Conservation (phyloP, 2,113 vertebrate genomes). For the Marmota flaviventris region DNA sequence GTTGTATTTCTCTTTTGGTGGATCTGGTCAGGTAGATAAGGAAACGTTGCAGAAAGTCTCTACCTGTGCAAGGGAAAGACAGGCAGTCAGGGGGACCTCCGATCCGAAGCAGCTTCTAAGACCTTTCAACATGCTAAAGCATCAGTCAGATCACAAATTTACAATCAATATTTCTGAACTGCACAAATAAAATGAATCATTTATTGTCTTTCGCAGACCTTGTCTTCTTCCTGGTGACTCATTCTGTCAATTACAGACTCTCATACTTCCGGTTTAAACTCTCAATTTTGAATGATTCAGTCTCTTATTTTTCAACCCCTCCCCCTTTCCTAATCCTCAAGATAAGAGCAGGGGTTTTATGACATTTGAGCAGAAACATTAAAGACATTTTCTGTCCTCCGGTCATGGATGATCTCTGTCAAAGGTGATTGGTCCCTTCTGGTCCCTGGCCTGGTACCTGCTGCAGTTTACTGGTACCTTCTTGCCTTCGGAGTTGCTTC, state of each 20-base stretch:
- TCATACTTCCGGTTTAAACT: neutral
- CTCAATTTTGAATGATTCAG: neutral
- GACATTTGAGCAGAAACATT: neutral
- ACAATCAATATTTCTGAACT: neutral
- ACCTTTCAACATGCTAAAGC: neutral
- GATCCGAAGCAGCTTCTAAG: neutral
- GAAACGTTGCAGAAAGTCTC: neutral
- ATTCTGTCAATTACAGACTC: neutral
- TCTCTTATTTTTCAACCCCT: neutral
- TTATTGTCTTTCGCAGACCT: neutral
- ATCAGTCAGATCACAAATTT: neutral
- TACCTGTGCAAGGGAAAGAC: neutral
- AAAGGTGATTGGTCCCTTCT: neutral
- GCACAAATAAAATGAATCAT: neutral
- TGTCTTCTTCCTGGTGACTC: neutral
- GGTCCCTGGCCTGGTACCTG: neutral
- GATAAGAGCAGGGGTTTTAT: neutral
- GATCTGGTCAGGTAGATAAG: neutral
- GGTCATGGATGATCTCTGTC: neutral
- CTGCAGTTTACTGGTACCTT: neutral
- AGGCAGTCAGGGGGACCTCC: rapidly evolving
- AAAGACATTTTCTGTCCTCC: neutral
- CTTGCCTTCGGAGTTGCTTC: neutral
- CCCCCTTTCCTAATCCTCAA: neutral
- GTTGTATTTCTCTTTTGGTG: neutral